Base-by-base conservation (phyloP, 2,113 vertebrate species). In the Poeciliopsis turrubarensis region DNA sequence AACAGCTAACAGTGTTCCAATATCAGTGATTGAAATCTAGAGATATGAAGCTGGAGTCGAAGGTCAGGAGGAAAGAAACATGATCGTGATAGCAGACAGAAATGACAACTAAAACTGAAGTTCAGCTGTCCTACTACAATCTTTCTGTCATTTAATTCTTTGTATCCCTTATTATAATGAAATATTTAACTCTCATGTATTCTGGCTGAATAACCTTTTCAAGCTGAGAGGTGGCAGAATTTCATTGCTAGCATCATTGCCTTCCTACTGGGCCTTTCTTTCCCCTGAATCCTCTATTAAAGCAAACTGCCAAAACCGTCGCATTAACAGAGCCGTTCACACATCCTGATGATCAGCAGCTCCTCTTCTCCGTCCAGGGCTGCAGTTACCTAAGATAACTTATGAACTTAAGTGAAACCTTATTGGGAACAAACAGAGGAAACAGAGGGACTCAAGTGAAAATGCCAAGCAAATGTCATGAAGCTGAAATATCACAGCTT, bases 401-500 rank as follows among this genome's bases (percentile, higher is more conserved):
- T 47, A 57, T n/a, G 51, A 57, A 57, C 51, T 57, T 57, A 57
- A 54, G 47, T 5, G 8, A 54, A 54, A 57, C 22, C 51, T 57
- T 57, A 25, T 3, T n/a, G 51, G 51, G 51, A 57, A 11, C 25
- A 57, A 57, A 60, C 51, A 41, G 9, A 51, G 44, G 68, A 69
- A 57, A 60, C 51, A 41, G 12, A 41, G 44, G 71, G 65, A 65
- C 69, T 86, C 65, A 79, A 80, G 78, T 51, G 57, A 57, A 86
- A 90, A 87, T 89, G 83, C 75, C 77, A 84, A 63, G 72, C 70
- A 89, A 89, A 84, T 81, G 73, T 84, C 83, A 81, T 37, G 25
- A 77, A 68, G 81, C 79, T 60, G 66, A 78, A 81, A 75, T 68
- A 81, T 70, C 68, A 60, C 84, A 77, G 51, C 9, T 51, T 26